phyloP scores from a whole-genome alignment of 2,888 invertebrate species.

The Cybosia mesomella region DNA sequence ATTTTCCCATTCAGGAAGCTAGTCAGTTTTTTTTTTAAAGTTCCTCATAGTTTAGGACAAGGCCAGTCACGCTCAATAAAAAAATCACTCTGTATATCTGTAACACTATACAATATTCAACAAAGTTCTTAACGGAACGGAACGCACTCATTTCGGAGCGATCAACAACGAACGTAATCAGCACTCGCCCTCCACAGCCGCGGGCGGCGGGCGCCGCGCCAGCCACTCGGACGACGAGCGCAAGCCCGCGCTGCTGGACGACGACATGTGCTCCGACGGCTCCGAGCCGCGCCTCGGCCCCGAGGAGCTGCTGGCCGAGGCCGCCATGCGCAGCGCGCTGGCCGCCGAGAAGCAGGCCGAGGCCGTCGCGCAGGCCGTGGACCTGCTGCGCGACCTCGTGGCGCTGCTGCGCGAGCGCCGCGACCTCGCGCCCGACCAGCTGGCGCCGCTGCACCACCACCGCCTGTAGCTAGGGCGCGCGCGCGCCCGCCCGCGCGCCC shows the following conservation, averaged over 20 bases:
- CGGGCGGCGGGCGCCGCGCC: conserved; percentile 46
- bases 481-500: neutral
- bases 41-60: too few relatives aligned
- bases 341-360: conserved; percentile 82
- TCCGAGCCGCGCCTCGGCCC: conserved; percentile 65
- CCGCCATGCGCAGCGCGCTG: conserved; percentile 80
- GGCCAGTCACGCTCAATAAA: too few relatives aligned
- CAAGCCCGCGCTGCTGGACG: conserved; percentile 67
- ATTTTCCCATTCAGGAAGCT: too few relatives aligned
- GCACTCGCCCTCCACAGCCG: conserved; percentile 26
- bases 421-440: conserved; percentile 33
- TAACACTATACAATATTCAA: too few relatives aligned
- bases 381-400: conserved; percentile 71
- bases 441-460: conserved; percentile 62
- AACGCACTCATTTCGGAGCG: too few relatives aligned
- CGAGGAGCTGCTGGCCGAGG: conserved; percentile 81
- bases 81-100: too few relatives aligned
- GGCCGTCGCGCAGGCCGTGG: conserved; percentile 68
- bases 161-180: too few relatives aligned
- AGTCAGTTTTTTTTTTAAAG: too few relatives aligned
- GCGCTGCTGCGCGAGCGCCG: conserved; percentile 83
- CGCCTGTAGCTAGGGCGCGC: conserved; percentile 48
- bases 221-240: conserved; percentile 74
- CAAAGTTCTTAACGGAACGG: too few relatives aligned
- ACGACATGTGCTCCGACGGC: conserved; percentile 76